Evolutionary conservation across 2,888 invertebrate genomes (phyloP), one percentile per base, ranked within the genome.

Genomic region (Hylaea fasciaria): DNA sequence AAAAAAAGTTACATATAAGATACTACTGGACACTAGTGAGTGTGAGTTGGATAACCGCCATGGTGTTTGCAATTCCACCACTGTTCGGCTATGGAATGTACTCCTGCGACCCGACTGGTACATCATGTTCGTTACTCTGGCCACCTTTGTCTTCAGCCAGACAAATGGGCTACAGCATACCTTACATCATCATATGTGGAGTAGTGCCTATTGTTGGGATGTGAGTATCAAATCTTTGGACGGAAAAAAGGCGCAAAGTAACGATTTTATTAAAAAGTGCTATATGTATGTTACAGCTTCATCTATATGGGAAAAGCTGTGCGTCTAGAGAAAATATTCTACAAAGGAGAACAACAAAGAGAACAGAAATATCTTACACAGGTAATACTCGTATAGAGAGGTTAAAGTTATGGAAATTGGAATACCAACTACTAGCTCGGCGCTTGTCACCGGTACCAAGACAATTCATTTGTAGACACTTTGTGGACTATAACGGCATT

Each of bases 61-160:
- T 83, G 40, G 70, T 88, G 47, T 92, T 93, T 63, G 84, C 93
- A 0, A 83, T 83, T 4, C 93, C 93, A 0, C 93, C 93, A 0
- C 73, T 93, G 10, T 91, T 91, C 62, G 91, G 91, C 0, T 92
- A 91, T 65, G 93, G 93, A 40, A 70, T 84, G 47, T 93, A 91
- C 66, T 87, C 90, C 14, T 93, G 93, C 72, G 93, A 93, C 66
- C 73, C 89, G 2, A 93, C 91, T 2, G 91, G 92, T 10, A 91
- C 93, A 4, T 72, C 80, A 9, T 93, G 93, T 70, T 82, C 91
- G 0, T 80, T 92, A 35, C 80, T 91, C 35, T 93, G 93, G 93
- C 89, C 92, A 4, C 82, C 91, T 1, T 55, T 71, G 1, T 70
- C 76, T 45, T 85, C 87, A 46, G 81, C 86, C 12, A 85, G 83